Evolutionary conservation across 2,888 invertebrate species (phyloP), one percentile per base, ranked within the genome.

Genomic region (Scrobipalpa atriplicella): DNA sequence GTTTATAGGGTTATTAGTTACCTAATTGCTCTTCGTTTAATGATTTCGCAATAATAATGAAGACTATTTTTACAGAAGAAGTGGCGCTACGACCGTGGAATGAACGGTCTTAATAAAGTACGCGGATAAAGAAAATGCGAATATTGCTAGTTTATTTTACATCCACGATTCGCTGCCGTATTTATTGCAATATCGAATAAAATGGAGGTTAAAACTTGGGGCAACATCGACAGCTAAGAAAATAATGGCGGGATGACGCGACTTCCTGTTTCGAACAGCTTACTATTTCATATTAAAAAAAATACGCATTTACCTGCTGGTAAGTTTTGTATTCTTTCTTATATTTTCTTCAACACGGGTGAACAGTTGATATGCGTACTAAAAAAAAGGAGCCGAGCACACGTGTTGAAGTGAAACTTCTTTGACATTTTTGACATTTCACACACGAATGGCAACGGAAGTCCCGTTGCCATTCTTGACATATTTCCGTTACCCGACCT

Each of bases 181-280:
- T 63, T 52, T 52, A 52, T 51, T 51, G 63, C 38, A 52, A 52
- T 63, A 63, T 63, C 63, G 52, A 13, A 47, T 62, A 62, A 62
- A 36, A 7, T 21, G 21, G 16, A 62, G 63, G 51, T 62, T 63
- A 52, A 47, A 47, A 63, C 52, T 63, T 21, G 21, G 29, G 36
- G 38, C 38, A 29, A 63, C 63, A 29, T 18, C 51, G 36, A 52
- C 29, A 52, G 64, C 41, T 39, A 64, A 66, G 66, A 66, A 66
- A 66, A 68, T 64, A 66, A 66, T 64, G 64, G 54, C 21, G 19
- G 51, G 21, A 29, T 60, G 63, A 58, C 66, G 61, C 61, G 62
- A 63, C 65, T 58, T 62, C 65, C 60, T 11, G 13, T 13, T 21
- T 21, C 21, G 10, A 54, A 54, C 52, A 19, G 54, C 11, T 18